phyloP scores from a whole-genome alignment of 2,113 vertebrate species.

The Sylvia atricapilla region DNA sequence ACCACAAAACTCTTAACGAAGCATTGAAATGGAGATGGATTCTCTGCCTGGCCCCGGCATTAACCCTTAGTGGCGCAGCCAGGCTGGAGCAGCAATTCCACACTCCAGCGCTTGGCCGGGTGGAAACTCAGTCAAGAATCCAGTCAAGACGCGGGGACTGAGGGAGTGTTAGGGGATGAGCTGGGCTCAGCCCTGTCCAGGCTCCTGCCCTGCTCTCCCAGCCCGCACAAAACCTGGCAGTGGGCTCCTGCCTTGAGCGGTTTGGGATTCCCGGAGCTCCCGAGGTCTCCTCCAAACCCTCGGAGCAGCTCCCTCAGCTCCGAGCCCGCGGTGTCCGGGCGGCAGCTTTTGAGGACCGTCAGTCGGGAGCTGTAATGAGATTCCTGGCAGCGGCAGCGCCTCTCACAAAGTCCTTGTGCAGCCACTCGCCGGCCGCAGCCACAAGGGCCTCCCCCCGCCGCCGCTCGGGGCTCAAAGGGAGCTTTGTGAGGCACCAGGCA shows the following conservation, averaged over 20 bases:
- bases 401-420: slow-evolving; percentile 32
- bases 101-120: neutral
- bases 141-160: neutral
- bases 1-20: slow-evolving; percentile 31
- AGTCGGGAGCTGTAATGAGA: neutral
- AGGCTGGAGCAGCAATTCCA: neutral
- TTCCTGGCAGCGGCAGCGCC: slow-evolving; percentile 13
- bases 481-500: slow-evolving; percentile 22
- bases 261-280: neutral
- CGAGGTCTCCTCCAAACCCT: neutral
- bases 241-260: fast-evolving
- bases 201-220: neutral
- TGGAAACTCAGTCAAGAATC: neutral
- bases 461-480: slow-evolving; percentile 3
- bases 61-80: neutral
- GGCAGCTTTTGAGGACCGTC: neutral
- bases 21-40: slow-evolving; percentile 25
- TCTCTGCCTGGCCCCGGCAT: neutral
- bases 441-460: slow-evolving; percentile 5
- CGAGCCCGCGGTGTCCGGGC: fast-evolving
- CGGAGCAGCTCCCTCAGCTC: neutral
- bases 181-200: neutral
- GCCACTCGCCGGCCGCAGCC: neutral
- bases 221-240: neutral
- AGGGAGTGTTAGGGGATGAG: neutral